Percentiles rank a stretch among this genome's conserved stretches.
phyloP scores from a whole-genome alignment of 1,140 invertebrate genomes.

The Platyura marginata region DNA sequence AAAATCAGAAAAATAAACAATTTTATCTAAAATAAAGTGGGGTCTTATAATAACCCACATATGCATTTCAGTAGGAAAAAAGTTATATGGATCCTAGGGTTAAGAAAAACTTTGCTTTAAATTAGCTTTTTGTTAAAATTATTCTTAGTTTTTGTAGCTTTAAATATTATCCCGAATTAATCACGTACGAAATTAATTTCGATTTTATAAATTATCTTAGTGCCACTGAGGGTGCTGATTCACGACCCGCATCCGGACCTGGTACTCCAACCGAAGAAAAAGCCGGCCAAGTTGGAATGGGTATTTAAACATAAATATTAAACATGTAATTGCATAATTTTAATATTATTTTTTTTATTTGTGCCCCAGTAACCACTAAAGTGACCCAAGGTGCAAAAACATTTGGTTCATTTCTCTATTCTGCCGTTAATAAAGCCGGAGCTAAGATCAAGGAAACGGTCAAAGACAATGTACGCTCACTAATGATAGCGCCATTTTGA shows the following conservation, averaged over 20 bases:
- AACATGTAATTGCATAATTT: too few species aligned
- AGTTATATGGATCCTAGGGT: too few species aligned
- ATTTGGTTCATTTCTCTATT: conserved; percentile 80
- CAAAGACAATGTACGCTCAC: conserved; percentile 73
- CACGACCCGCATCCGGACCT: conserved; percentile 49
- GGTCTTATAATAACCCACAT: too few species aligned
- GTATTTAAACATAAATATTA: conserved; percentile 26
- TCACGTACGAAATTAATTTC: neutral
- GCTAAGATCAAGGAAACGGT: conserved; percentile 90
- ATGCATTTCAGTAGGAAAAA: too few species aligned
- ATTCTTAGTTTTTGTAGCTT: neutral
- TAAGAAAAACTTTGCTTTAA: too few species aligned
- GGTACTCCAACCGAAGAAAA: conserved; percentile 62
- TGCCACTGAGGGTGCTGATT: conserved; percentile 71
- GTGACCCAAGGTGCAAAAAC: conserved; percentile 79
- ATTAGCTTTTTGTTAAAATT: neutral
- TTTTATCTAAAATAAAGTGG: too few species aligned
- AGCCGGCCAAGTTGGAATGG: conserved; percentile 57
- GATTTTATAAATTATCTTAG: conserved; percentile 25
- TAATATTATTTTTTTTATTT: too few species aligned
- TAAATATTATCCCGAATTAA: too few species aligned
- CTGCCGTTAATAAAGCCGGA: conserved; percentile 77
- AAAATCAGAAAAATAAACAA: neutral
- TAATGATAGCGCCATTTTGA: neutral
- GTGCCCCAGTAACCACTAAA: conserved; percentile 62